Percentiles rank a stretch among this genome's conserved stretches.
Evolutionary conservation across 2,888 invertebrate genomes (phyloP).

Genomic region (Nomada ferruginata): DNA sequence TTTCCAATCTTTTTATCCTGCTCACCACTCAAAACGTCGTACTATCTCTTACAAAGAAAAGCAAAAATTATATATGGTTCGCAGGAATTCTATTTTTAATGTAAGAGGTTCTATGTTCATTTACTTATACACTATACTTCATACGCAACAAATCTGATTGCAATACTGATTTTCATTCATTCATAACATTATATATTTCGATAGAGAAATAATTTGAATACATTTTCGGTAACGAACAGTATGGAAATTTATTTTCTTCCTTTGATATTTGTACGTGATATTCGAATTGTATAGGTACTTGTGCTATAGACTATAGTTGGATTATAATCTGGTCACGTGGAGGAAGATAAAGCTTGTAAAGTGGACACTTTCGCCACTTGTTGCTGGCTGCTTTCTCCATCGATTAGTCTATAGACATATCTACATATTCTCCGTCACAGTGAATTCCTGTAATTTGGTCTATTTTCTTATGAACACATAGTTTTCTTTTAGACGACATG

Average conservation of each 20-base stretch:
- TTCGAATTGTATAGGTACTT: not conserved
- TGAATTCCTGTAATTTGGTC: not conserved
- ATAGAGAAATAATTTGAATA: not conserved
- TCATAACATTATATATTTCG: too few relatives aligned
- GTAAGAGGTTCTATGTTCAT: too few relatives aligned
- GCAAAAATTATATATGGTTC: too few relatives aligned
- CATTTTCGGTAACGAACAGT: not conserved
- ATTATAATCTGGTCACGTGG: slow-evolving; percentile 30
- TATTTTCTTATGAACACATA: not conserved
- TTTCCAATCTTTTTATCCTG: not conserved
- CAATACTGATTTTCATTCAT: too few relatives aligned
- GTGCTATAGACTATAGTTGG: slow-evolving; percentile 6
- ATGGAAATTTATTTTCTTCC: not conserved
- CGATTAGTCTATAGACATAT: slow-evolving; percentile 57
- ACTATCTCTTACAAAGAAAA: too few relatives aligned
- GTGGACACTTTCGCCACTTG: slow-evolving; percentile 61
- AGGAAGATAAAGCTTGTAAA: slow-evolving; percentile 43
- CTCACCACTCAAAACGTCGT: not conserved
- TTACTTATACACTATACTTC: too few relatives aligned
- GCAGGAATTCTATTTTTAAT: too few relatives aligned
- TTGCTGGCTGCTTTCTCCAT: slow-evolving; percentile 62
- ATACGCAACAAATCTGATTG: too few relatives aligned
- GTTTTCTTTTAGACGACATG: not conserved
- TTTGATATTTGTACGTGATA: not conserved
- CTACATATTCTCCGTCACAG: slow-evolving; percentile 21